Base-by-base conservation (phyloP, 2,888 invertebrate genomes). In the Nematopogon swammerdamellus region DNA sequence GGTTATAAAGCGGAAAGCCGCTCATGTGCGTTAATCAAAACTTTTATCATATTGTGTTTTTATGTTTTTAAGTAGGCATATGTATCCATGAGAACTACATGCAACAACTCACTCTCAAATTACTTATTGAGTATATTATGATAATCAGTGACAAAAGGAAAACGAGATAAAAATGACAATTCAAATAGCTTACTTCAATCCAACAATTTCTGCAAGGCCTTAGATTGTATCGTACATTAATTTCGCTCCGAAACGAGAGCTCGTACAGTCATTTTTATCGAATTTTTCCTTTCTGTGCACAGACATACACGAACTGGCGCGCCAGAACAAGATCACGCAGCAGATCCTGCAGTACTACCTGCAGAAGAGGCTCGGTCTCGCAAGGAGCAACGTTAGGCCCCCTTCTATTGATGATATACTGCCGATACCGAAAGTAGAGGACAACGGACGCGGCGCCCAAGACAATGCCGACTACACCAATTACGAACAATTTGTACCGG, bases 321-420 rank as follows among this genome's bases (percentile, higher is more conserved):
- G 88, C 54, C 88, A 89, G 80, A 89, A 89, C 77, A 82, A 84
- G 68, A 89, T 89, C 67, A 89, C 89, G 29, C 84, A 87, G 70
- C 87, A 88, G 76, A 88, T 89, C 57, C 80, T 89, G 56, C 86
- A 88, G 62, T 87, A 87, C 52, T 89, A 83, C 62, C 73, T 89
- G 54, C 88, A 89, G 66, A 84, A 87, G 63, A 83, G 85, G 44
- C 65, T 89, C 45, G 88, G 88, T 49, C 80, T 88, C 3, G 74
- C 80, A 56, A 74, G 63, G 62, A 63, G 64, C 56, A 57, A 68
- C 58, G 61, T 83, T 44, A 72, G 68, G 50, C 73, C 77, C 1
- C 87, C 87, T 2, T 85, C 86, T 1, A 80, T 87, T 36, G 82
- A 82, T 53, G 88, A 87, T 53, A 88, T 87, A 52, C 65, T 87